Percentiles rank a stretch among this genome's conserved stretches.
phyloP scores from a whole-genome alignment of 1,140 invertebrate genomes.

The Pomacea maculata region DNA sequence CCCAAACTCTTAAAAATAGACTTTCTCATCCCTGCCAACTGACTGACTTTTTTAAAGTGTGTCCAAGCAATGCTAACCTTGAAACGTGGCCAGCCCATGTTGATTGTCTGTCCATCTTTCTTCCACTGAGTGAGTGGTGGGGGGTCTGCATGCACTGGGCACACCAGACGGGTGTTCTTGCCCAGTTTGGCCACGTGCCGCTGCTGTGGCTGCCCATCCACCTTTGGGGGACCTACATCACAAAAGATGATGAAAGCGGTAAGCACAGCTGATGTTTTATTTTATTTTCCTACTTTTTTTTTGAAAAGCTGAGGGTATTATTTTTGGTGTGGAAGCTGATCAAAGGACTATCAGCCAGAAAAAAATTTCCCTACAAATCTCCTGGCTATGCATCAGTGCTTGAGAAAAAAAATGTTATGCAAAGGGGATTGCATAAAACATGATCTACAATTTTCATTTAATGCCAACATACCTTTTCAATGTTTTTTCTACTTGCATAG shows the following conservation, averaged over 20 bases:
- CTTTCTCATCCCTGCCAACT: neutral
- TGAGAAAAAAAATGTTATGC: too few species aligned
- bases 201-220: slow-evolving; percentile 31
- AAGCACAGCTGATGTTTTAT: too few species aligned
- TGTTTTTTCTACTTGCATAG: too few species aligned
- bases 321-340: too few species aligned
- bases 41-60: neutral
- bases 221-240: slow-evolving; percentile 50
- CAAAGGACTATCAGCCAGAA: too few species aligned
- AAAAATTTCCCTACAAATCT: too few species aligned
- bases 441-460: too few species aligned
- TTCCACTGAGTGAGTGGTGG: slow-evolving; percentile 60
- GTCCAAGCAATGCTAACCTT: slow-evolving; percentile 23
- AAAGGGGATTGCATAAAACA: too few species aligned
- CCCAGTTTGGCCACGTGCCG: slow-evolving; percentile 46
- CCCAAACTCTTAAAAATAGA: neutral
- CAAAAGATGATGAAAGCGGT: neutral
- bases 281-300: too few species aligned
- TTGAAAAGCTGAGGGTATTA: too few species aligned
- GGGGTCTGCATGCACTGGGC: slow-evolving; percentile 57
- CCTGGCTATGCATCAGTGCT: too few species aligned
- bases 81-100: slow-evolving; percentile 69
- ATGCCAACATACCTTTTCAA: too few species aligned
- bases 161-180: slow-evolving; percentile 54
- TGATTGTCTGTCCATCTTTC: slow-evolving; percentile 65